Evolutionary conservation across 2,113 vertebrate genomes (phyloP).

Genomic region (Marcusenius ussheri): DNA sequence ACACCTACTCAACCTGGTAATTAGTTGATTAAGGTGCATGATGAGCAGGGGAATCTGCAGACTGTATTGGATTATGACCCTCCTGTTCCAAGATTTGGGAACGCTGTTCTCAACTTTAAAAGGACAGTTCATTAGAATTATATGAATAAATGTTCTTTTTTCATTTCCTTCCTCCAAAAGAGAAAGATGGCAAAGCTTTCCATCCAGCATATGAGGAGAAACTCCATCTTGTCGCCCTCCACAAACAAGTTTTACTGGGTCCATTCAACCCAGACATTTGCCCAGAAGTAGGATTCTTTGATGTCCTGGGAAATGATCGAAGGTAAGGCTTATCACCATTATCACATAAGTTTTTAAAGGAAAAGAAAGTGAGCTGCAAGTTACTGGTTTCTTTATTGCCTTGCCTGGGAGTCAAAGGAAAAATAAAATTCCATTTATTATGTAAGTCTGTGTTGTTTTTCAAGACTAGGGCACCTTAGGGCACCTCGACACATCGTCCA

Average conservation of each 20-base stretch:
- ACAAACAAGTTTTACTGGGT: conserved; percentile 86
- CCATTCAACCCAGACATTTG: conserved; percentile 90
- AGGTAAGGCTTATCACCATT: conserved; percentile 62
- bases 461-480: background rate
- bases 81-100: background rate
- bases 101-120: background rate
- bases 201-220: conserved; percentile 97
- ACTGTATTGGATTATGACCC: background rate
- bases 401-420: background rate
- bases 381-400: background rate
- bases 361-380: background rate
- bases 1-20: background rate
- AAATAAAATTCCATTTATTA: background rate
- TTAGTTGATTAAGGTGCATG: background rate
- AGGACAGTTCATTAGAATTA: background rate
- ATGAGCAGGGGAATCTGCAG: background rate
- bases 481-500: background rate
- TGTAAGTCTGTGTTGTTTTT: background rate
- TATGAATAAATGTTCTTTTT: background rate
- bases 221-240: conserved; percentile 86
- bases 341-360: background rate
- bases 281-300: conserved; percentile 96
- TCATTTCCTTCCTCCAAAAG: conserved; percentile 47
- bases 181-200: conserved; percentile 98
- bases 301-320: conserved; percentile 93